These are phyloP conservation scores for Sitta europaea DNA, from an alignment of 2,113 vertebrate genomes.

Conservation along the genomic window DNA sequence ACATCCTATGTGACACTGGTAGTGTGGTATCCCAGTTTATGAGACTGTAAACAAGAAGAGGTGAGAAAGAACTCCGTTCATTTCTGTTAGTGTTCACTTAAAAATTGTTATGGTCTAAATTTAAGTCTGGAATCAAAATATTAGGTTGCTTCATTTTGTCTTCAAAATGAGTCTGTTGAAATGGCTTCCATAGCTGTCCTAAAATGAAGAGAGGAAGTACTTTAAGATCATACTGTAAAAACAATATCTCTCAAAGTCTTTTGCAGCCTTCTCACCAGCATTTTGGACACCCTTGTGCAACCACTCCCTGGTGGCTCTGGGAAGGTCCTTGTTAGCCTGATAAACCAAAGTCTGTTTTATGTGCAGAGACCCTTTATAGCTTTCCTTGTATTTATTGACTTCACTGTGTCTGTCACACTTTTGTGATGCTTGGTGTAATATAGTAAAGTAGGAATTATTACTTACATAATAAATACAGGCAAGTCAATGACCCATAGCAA, in stretches of 20 bases:
- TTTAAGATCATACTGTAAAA: background rate
- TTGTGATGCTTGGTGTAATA: background rate
- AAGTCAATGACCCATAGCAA: background rate
- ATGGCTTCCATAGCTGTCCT: background rate
- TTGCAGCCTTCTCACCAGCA: background rate
- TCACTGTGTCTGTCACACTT: background rate
- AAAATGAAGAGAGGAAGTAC: background rate
- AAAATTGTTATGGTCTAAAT: background rate
- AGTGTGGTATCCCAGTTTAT: constrained; percentile 44
- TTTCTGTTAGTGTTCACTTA: constrained; percentile 6
- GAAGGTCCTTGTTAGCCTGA: background rate
- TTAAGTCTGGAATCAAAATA: background rate
- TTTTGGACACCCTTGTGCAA: background rate
- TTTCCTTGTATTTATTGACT: background rate
- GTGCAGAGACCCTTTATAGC: background rate
- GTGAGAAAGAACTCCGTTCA: background rate
- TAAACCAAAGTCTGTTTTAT: background rate
- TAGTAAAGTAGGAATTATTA: background rate
- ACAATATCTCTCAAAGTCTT: background rate
- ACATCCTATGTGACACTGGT: constrained; percentile 58
- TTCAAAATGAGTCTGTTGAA: background rate
- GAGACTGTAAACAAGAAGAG: constrained; percentile 54
- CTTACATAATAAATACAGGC: background rate
- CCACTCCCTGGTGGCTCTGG: background rate
- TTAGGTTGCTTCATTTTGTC: background rate